These are phyloP conservation scores for Shargacucullia verbasci DNA, from an alignment of 2,888 invertebrate genomes.

Conservation along the genomic window DNA sequence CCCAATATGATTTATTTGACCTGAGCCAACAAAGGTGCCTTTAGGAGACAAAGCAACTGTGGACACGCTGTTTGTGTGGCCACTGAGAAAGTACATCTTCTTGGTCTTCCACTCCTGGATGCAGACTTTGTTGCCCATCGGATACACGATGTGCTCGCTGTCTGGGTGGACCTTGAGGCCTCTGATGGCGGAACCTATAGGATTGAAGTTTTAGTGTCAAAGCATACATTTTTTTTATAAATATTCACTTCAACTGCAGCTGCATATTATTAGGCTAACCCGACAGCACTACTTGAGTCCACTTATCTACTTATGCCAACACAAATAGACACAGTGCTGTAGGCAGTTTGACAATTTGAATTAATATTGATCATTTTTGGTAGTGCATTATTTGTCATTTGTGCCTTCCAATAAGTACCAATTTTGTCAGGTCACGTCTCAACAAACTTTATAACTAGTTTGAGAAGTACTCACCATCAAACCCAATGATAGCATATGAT, in stretches of 20 bases:
- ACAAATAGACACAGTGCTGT: too few relatives aligned
- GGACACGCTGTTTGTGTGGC: slow-evolving; percentile 94
- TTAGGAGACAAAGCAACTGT: slow-evolving; percentile 93
- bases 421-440: too few relatives aligned
- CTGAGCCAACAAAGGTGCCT: slow-evolving; percentile 95
- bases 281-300: too few relatives aligned
- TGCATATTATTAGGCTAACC: too few relatives aligned
- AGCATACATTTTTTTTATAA: too few relatives aligned
- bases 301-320: too few relatives aligned
- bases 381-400: too few relatives aligned
- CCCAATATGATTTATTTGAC: slow-evolving; percentile 97
- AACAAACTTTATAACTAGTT: slow-evolving; percentile 4
- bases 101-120: slow-evolving; percentile 92
- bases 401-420: too few relatives aligned
- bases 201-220: too few relatives aligned
- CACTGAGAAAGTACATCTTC: slow-evolving; percentile 93
- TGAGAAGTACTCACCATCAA: slow-evolving; percentile 90
- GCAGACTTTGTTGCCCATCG: slow-evolving; percentile 94
- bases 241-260: too few relatives aligned
- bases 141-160: slow-evolving; percentile 92
- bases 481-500: slow-evolving; percentile 93
- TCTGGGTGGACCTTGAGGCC: slow-evolving; percentile 93
- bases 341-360: too few relatives aligned
- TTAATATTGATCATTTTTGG: too few relatives aligned
- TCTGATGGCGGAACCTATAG: slow-evolving; percentile 76